Evolutionary conservation across 2,888 invertebrate species (phyloP), one percentile per base, ranked within the genome.

Genomic region (Leucozona laternaria): DNA sequence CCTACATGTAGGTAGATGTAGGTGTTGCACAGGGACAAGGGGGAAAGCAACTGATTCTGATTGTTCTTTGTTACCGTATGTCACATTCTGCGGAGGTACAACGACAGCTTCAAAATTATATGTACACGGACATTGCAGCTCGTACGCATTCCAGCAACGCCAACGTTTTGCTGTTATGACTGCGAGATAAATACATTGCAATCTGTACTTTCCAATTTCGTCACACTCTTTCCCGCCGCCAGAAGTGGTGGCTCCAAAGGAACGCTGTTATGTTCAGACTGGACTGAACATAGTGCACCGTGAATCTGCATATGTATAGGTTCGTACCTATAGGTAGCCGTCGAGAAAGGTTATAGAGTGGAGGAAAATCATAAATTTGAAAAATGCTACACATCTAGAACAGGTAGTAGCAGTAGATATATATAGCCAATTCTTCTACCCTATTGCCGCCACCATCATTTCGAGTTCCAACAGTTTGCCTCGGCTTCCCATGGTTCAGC

Each of bases 161-260:
- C 53, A 60, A 37, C 66, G 72, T 48, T 50, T 57, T 50, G 66
- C 77, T 80, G 80, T 81, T 85, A 73, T 85, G 85, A 85, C 77
- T 78, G 72, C 25, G 55, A 80, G 81, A 78, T 85, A 85, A 81
- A 85, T 85, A 78, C 81, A 81, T 73, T 57, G 85, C 85, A 85
- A 85, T 85, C 81, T 85, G 85, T 85, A 77, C 77, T 57, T 77
- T 80, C 80, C 85, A 78, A 85, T 85, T 85, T 85, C 68, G 77
- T 77, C 70, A 62, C 60, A 48, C 80, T 66, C 50, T 70, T 13
- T 60, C 66, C 70, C 48, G 5, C 6, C 6, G 37, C 62, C 55
- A 70, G 73, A 73, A 68, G 34, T 78, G 73, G 6, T 1, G 73
- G 70, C 58, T 72, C 77, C 62, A 13, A 22, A 25, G 3, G 57